These are phyloP conservation scores for Centropus unirufus DNA, from an alignment of 2,113 vertebrate genomes.

Conservation along the genomic window DNA sequence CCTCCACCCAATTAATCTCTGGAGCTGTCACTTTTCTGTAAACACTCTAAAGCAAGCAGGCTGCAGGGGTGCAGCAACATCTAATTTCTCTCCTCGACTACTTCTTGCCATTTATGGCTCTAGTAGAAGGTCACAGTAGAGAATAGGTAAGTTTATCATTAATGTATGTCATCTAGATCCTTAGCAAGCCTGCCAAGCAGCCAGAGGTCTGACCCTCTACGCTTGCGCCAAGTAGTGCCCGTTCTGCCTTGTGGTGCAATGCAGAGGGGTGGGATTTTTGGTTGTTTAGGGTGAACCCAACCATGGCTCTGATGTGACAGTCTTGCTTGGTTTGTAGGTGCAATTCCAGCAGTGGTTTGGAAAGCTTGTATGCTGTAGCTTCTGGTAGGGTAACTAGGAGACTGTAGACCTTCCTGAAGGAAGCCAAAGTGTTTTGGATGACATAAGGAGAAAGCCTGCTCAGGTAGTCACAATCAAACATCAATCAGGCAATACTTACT, in stretches of 20 bases:
- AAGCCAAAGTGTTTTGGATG: neutral
- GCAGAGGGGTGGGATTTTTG: neutral
- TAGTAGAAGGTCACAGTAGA: neutral
- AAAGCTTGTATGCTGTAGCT: neutral
- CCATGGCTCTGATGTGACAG: neutral
- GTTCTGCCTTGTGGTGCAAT: neutral
- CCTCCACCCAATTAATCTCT: neutral
- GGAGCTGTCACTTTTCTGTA: neutral
- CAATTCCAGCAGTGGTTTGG: neutral
- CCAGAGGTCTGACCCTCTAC: neutral
- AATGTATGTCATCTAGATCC: neutral
- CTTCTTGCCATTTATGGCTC: neutral
- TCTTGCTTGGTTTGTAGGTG: neutral
- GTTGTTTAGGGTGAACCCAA: neutral
- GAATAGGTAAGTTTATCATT: neutral
- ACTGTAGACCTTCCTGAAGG: neutral
- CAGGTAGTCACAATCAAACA: neutral
- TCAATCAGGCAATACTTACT: neutral
- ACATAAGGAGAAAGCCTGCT: neutral
- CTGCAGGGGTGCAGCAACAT: neutral
- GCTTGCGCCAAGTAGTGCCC: neutral
- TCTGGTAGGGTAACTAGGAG: neutral
- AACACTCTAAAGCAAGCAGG: neutral
- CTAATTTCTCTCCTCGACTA: neutral
- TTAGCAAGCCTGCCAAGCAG: neutral